phyloP scores from a whole-genome alignment of 1,140 invertebrate species.

The Ostrea edulis region DNA sequence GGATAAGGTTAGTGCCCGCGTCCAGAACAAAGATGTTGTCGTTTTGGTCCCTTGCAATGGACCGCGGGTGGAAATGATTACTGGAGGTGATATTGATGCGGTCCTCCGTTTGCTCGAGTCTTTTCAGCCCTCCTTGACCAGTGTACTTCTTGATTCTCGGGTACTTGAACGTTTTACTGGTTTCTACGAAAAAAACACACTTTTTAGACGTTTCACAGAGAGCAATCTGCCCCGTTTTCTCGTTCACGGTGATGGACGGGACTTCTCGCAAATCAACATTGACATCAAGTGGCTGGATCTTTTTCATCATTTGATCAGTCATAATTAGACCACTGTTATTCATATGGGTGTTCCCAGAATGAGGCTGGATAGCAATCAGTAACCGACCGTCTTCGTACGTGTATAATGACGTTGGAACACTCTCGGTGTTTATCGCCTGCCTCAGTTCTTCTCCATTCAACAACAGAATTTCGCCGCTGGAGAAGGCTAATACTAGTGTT shows the following conservation, averaged over 20 bases:
- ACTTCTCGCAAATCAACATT: not conserved
- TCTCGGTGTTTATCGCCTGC: not conserved
- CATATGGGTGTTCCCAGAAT: not conserved
- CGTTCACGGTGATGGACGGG: not conserved
- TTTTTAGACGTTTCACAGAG: constrained; percentile 5
- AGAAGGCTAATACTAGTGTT: not conserved
- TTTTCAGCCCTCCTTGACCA: not conserved
- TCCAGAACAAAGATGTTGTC: not conserved
- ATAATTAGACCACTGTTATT: constrained; percentile 8
- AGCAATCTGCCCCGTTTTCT: constrained; percentile 1
- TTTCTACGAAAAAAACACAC: not conserved
- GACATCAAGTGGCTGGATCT: not conserved
- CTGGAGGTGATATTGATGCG: not conserved
- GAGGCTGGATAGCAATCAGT: not conserved
- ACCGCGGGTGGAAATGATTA: not conserved
- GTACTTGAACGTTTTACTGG: not conserved
- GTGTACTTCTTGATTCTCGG: not conserved
- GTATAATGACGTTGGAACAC: not conserved
- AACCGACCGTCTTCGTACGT: constrained; percentile 3
- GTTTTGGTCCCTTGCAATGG: not conserved
- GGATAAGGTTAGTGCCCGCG: constrained; percentile 9
- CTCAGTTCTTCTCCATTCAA: not conserved
- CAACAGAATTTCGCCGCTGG: not conserved
- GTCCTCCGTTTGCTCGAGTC: constrained; percentile 6
- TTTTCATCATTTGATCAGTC: not conserved